phyloP scores from a whole-genome alignment of 2,888 invertebrate genomes.

The Eupithecia vulgata region DNA sequence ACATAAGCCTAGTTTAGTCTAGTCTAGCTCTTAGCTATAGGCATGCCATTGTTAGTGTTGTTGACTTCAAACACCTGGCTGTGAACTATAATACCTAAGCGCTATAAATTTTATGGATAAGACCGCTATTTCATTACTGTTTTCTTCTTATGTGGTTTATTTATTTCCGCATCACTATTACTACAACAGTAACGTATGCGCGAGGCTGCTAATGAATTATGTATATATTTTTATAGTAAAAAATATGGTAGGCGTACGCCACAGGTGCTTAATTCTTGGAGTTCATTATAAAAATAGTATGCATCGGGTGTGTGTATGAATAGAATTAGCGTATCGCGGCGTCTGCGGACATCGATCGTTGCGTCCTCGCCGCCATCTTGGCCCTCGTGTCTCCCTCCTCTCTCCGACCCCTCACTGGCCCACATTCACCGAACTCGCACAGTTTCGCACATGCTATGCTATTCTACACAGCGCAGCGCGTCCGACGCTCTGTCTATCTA shows the following conservation, averaged over 20 bases:
- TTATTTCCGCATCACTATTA: neutral
- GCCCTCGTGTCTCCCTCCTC: constrained; percentile 80
- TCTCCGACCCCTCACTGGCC: constrained; percentile 78
- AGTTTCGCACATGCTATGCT: constrained; percentile 73
- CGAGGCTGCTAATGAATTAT: neutral
- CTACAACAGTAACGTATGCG: neutral
- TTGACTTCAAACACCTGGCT: neutral
- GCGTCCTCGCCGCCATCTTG: constrained; percentile 83
- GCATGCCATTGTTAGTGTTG: neutral
- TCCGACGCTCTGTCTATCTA: constrained; percentile 44
- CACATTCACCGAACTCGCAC: constrained; percentile 80
- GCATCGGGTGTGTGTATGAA: constrained; percentile 72
- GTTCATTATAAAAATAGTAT: constrained; percentile 71
- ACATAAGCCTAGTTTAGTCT: neutral
- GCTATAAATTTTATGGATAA: constrained; percentile 3
- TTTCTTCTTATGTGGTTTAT: neutral
- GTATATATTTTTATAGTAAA: neutral
- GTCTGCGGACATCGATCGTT: constrained; percentile 83
- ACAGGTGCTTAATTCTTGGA: constrained; percentile 52
- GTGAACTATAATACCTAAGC: neutral
- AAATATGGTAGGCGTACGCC: constrained; percentile 9
- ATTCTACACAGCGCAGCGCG: constrained; percentile 48
- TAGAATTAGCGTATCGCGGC: constrained; percentile 78
- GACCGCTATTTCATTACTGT: constrained; percentile 7
- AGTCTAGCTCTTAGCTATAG: neutral